phyloP scores from a whole-genome alignment of 2,797 vertebrate species.

The Pangasius krempfi region DNA sequence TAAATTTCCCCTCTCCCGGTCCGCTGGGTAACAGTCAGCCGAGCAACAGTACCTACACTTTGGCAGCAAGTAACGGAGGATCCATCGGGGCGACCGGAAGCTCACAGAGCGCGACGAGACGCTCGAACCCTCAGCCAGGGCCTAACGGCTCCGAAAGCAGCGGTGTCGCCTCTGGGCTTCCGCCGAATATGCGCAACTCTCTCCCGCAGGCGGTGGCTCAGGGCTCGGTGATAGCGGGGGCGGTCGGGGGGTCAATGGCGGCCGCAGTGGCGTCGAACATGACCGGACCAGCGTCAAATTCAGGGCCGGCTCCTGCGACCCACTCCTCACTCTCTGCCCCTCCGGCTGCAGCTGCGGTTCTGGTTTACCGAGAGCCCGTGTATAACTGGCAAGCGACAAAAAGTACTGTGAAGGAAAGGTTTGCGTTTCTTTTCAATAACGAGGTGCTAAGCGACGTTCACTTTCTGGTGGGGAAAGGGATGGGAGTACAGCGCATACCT shows the following conservation, averaged over 20 bases:
- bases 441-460: slow-evolving; percentile 97
- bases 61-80: slow-evolving; percentile 73
- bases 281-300: slow-evolving; percentile 70
- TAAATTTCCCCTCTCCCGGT: slow-evolving; percentile 75
- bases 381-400: slow-evolving; percentile 84
- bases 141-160: slow-evolving; percentile 77
- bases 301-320: slow-evolving; percentile 60
- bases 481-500: slow-evolving; percentile 91
- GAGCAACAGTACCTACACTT: slow-evolving; percentile 78
- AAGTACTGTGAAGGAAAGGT: slow-evolving; percentile 80
- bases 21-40: slow-evolving; percentile 80
- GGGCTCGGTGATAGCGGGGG: slow-evolving; percentile 65
- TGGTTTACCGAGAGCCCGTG: slow-evolving; percentile 79
- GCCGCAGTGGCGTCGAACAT: slow-evolving; percentile 74
- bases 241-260: slow-evolving; percentile 69
- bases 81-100: slow-evolving; percentile 65
- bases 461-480: slow-evolving; percentile 94
- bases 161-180: slow-evolving; percentile 72
- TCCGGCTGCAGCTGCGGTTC: slow-evolving; percentile 76
- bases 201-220: slow-evolving; percentile 71
- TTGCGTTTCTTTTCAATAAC: slow-evolving; percentile 90
- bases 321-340: slow-evolving; percentile 62
- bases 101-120: slow-evolving; percentile 70
- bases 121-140: slow-evolving; percentile 80
- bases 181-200: slow-evolving; percentile 75